Conservation (phyloP, 2,888 invertebrate species). For the Polyommatus icarus region DNA sequence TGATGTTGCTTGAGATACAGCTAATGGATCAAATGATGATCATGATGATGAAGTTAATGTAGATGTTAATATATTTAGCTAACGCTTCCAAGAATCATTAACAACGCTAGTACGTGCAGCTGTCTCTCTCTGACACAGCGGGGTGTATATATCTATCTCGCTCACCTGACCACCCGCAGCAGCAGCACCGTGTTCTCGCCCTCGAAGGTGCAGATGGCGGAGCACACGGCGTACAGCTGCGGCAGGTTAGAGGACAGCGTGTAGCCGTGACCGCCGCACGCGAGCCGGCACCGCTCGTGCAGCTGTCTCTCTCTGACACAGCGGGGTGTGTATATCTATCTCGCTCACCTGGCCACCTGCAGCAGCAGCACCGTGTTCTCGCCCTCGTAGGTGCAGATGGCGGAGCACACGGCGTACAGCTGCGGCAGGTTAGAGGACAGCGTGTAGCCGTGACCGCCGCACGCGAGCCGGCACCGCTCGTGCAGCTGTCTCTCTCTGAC, state of each 20-base stretch:
- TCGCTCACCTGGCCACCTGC: constrained; percentile 87
- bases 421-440: constrained; percentile 91
- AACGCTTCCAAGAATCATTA: too few species aligned
- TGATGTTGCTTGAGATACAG: background rate
- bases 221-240: constrained; percentile 88
- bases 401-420: constrained; percentile 90
- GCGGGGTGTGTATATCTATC: too few species aligned
- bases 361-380: constrained; percentile 96
- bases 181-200: constrained; percentile 97
- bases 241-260: constrained; percentile 93
- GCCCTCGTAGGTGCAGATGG: constrained; percentile 96
- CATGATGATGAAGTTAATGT: background rate
- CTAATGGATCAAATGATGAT: background rate
- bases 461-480: constrained; percentile 91
- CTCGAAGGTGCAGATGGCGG: constrained; percentile 96
- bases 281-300: constrained; percentile 87
- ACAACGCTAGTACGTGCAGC: too few species aligned
- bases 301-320: too few species aligned
- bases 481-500: too few species aligned
- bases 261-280: constrained; percentile 98
- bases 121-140: too few species aligned
- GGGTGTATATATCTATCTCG: too few species aligned
- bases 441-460: constrained; percentile 98
- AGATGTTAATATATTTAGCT: background rate
- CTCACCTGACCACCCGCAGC: constrained; percentile 89